Base-by-base conservation (phyloP, 2,888 invertebrate genomes). In the Rosalia funebris region DNA sequence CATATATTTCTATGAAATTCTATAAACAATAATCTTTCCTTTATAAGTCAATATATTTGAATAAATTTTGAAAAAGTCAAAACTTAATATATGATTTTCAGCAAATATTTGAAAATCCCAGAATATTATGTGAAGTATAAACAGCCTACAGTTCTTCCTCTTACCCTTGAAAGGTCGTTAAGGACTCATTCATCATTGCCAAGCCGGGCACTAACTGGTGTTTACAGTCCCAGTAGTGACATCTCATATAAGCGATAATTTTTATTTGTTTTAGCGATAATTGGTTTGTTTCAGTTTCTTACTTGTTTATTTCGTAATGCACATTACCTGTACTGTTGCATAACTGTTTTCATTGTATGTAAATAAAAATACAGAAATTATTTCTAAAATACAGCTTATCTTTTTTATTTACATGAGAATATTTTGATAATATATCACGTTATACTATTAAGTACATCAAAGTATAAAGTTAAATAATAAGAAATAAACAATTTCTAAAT, bases 51-150 rank as follows among this genome's bases (percentile, higher is more conserved):
- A n/a, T n/a, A n/a, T n/a, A n/a, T n/a, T n/a, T n/a, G n/a, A n/a
- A n/a, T n/a, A n/a, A n/a, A n/a, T n/a, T n/a, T n/a, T n/a, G n/a
- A n/a, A n/a, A n/a, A n/a, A n/a, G n/a, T n/a, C n/a, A n/a, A n/a
- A n/a, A n/a, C n/a, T n/a, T n/a, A n/a, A 25, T 25, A 7, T 25
- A 25, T 11, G 47, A 60, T 59, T 76, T 78, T 48, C 78, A 87
- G 86, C 12, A 81, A 81, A 0, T 88, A 87, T 69, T 74, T 86
- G 50, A 82, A 83, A 58, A 86, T 82, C 78, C 88, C 88, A 11
- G 81, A 79, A 71, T 84, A 81, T 72, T 85, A 86, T 69, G 84
- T 85, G 46, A 84, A 84, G 66, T 88, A 89, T 73, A 87, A 87
- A 72, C 83, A 84, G 71, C 88, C 88, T 0, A 59, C 80, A 12